Evolutionary conservation across 2,797 vertebrate species (phyloP).

Genomic region (Trichosurus vulpecula): DNA sequence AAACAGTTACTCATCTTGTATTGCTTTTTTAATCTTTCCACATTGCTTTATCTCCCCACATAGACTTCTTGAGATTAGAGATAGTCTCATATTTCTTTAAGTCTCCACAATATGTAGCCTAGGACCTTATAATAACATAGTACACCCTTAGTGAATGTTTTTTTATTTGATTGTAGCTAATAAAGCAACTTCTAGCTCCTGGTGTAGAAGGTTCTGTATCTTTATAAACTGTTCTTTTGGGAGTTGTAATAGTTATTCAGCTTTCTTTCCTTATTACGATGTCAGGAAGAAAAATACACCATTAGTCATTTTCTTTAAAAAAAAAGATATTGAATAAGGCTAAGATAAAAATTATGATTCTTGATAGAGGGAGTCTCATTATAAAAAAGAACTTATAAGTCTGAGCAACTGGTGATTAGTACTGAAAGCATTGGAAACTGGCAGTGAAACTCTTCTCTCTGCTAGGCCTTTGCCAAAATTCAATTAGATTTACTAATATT

Average conservation of each 20-base stretch:
- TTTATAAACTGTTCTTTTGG: not conserved
- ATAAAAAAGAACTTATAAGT: not conserved
- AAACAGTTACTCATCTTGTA: constrained; percentile 33
- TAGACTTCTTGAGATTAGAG: not conserved
- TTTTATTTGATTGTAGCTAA: too few species aligned
- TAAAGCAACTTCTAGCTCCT: not conserved
- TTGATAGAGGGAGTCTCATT: not conserved
- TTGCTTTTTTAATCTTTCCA: constrained; percentile 13
- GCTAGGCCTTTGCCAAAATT: not conserved
- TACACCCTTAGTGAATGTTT: too few species aligned
- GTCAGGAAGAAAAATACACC: not conserved
- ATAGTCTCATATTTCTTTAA: not conserved
- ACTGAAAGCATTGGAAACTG: not conserved
- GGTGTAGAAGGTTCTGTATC: not conserved
- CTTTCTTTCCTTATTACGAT: not conserved
- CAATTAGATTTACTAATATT: not conserved
- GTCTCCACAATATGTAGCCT: too few species aligned
- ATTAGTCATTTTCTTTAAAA: not conserved
- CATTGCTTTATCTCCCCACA: not conserved
- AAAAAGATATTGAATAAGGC: not conserved
- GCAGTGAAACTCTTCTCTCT: not conserved
- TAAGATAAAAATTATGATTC: not conserved
- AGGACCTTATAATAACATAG: too few species aligned
- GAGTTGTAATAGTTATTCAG: not conserved
- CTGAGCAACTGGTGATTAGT: not conserved